Evolutionary conservation across 2,113 vertebrate species (phyloP).

Genomic region (Climacteris rufus): DNA sequence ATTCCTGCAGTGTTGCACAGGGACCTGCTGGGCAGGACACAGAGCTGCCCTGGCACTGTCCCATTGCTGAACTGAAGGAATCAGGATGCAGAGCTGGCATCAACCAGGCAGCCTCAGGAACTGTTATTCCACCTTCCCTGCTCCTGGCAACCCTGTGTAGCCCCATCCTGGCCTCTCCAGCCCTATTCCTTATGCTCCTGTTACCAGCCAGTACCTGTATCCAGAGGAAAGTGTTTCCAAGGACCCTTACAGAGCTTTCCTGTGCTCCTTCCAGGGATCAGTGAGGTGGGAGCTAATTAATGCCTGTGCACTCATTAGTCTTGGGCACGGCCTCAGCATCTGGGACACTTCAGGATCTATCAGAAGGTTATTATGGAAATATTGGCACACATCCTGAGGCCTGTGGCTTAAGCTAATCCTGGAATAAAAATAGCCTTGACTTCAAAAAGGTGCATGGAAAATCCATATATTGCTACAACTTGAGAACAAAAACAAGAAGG

Average conservation of each 20-base stretch:
- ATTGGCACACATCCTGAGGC: background rate
- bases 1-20: background rate
- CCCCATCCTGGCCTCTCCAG: background rate
- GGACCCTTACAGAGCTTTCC: background rate
- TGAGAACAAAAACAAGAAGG: background rate
- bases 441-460: background rate
- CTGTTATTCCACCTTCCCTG: background rate
- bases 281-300: background rate
- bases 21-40: background rate
- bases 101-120: background rate
- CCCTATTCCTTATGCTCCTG: background rate
- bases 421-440: background rate
- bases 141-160: accelerated
- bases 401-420: background rate
- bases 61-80: background rate
- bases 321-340: background rate
- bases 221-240: background rate
- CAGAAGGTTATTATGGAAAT: background rate
- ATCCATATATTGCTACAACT: background rate
- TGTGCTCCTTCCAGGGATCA: accelerated
- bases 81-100: background rate
- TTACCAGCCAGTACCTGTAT: background rate
- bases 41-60: background rate
- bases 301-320: background rate
- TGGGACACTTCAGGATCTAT: background rate